Conservation (phyloP, 2,797 vertebrate species). For the Propithecus deckenii region DNA sequence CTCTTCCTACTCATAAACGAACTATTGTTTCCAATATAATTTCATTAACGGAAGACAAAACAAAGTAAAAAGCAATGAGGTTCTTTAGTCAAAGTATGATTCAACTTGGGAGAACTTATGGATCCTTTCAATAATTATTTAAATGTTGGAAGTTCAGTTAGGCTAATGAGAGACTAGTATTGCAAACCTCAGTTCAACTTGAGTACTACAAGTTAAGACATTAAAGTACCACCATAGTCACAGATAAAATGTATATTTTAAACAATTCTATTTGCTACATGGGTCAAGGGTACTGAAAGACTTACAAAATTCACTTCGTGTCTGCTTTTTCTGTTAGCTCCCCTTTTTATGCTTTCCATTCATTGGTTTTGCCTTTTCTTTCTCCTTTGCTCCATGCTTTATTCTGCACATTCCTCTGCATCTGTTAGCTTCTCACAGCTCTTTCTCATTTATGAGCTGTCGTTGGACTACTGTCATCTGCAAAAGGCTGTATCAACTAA, state of each 20-base stretch:
- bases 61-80: constrained; percentile 20
- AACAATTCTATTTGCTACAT: background rate
- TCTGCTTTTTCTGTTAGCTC: background rate
- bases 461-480: background rate
- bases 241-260: background rate
- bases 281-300: background rate
- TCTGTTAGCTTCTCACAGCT: background rate
- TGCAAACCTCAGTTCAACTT: constrained; percentile 48
- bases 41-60: background rate
- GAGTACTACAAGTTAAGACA: background rate
- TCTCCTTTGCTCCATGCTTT: background rate
- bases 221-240: background rate
- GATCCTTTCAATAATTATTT: constrained; percentile 51
- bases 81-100: constrained; percentile 1
- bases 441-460: background rate
- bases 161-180: constrained; percentile 43
- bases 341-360: background rate
- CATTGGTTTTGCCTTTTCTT: background rate
- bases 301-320: background rate
- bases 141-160: constrained; percentile 44
- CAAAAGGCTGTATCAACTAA: background rate
- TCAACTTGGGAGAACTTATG: constrained; percentile 3
- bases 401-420: background rate
- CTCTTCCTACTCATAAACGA: background rate
- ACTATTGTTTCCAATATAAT: background rate